A percentile compares a stretch with the other conserved stretches of the same genome.
Conservation (phyloP, 2,888 invertebrate species). For the Rhimphoctona megacephalus region DNA sequence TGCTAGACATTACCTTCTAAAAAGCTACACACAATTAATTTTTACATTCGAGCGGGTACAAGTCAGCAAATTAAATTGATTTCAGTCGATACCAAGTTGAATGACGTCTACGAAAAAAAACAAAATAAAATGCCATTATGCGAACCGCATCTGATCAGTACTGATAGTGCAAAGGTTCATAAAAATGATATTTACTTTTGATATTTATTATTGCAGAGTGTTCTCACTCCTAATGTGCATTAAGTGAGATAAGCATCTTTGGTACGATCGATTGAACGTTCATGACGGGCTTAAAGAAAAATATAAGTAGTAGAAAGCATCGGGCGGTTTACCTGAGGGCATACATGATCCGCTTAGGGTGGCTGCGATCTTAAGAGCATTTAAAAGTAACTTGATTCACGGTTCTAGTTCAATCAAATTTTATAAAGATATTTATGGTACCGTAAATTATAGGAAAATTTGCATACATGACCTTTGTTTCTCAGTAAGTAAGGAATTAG, state of each 20-base stretch:
- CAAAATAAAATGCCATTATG: background rate
- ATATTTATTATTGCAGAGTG: slow-evolving; percentile 4
- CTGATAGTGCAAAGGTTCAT: background rate
- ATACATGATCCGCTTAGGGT: slow-evolving; percentile 75
- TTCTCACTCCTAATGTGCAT: background rate
- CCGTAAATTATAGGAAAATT: slow-evolving; percentile 5
- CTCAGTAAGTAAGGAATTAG: slow-evolving; percentile 40
- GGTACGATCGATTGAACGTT: slow-evolving; percentile 18
- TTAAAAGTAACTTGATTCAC: slow-evolving; percentile 72
- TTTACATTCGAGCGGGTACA: background rate
- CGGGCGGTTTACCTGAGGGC: slow-evolving; percentile 40
- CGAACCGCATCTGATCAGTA: too few relatives aligned
- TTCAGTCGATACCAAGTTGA: background rate
- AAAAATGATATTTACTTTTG: background rate
- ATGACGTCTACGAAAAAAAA: background rate
- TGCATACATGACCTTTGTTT: slow-evolving; percentile 20
- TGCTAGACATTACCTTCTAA: background rate
- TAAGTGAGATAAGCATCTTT: slow-evolving; percentile 7
- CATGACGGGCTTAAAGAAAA: background rate
- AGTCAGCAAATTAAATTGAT: background rate
- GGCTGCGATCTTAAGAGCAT: slow-evolving; percentile 76
- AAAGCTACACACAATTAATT: background rate
- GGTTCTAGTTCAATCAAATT: slow-evolving; percentile 13
- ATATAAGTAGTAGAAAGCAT: slow-evolving; percentile 6
- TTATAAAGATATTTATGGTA: slow-evolving; percentile 1